Evolutionary conservation across 2,113 vertebrate genomes (phyloP).

Genomic region (Ursus arctos): DNA sequence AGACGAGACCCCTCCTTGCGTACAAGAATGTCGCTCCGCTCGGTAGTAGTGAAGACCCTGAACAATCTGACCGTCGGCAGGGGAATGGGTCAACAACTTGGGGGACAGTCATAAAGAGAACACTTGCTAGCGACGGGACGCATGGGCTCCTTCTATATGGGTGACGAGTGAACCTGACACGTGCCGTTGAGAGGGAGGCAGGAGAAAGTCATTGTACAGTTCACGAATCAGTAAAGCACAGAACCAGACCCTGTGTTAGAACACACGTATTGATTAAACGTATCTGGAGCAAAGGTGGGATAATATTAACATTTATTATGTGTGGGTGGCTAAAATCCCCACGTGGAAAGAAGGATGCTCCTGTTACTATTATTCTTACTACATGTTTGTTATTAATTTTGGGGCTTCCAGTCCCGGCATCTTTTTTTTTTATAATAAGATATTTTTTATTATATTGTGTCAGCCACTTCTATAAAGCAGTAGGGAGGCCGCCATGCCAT

Average conservation of each 20-base stretch:
- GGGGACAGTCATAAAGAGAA: neutral
- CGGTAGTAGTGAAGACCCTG: neutral
- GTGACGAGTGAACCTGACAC: neutral
- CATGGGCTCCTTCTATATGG: neutral
- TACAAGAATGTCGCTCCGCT: neutral
- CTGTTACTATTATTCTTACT: neutral
- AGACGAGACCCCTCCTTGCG: neutral
- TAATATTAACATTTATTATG: too few species aligned
- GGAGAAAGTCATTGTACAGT: too few species aligned
- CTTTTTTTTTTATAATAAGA: too few species aligned
- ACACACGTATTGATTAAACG: neutral
- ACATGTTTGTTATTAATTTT: neutral
- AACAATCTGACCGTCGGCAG: neutral
- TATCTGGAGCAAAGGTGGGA: neutral
- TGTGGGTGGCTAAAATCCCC: neutral
- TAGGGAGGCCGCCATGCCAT: neutral
- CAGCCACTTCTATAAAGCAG: too few species aligned
- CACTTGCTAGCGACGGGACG: neutral
- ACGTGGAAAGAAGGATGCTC: rapidly evolving
- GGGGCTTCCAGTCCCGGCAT: neutral
- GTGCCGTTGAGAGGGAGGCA: neutral
- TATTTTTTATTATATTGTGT: too few species aligned
- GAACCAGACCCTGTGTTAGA: neutral
- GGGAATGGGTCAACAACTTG: neutral
- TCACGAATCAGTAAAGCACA: neutral